Conservation (phyloP, 2,888 invertebrate species). For the Torymus aiolomorphi region DNA sequence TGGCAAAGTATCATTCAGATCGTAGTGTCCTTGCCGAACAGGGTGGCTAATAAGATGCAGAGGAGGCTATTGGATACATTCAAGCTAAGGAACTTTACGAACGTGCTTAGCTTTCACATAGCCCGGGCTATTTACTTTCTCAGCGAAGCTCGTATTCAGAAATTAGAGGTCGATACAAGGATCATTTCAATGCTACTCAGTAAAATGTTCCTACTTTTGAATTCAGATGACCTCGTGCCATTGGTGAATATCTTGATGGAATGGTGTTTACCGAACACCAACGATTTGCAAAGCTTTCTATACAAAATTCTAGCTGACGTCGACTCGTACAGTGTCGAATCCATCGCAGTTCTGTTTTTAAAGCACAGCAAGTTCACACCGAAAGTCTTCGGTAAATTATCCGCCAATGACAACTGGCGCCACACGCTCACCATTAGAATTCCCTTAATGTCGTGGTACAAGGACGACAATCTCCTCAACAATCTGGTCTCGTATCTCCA, state of each 20-base stretch:
- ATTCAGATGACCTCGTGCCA: conserved; percentile 76
- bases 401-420: conserved; percentile 78
- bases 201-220: conserved; percentile 80
- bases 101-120: conserved; percentile 80
- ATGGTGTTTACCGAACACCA: conserved; percentile 71
- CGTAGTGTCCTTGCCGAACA: conserved; percentile 82
- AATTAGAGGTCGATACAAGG: conserved; percentile 73
- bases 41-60: conserved; percentile 83
- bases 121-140: conserved; percentile 81
- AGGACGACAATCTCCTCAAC: conserved; percentile 77
- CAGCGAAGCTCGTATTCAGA: conserved; percentile 73
- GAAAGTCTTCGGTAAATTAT: conserved; percentile 76
- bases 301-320: conserved; percentile 78
- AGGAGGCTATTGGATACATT: conserved; percentile 79
- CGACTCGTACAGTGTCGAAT: conserved; percentile 80
- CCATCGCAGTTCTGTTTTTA: conserved; percentile 78
- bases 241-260: conserved; percentile 79
- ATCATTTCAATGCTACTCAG: conserved; percentile 79
- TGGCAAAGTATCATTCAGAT: conserved; percentile 80
- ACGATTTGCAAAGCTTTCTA: conserved; percentile 64
- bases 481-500: conserved; percentile 82
- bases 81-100: conserved; percentile 78
- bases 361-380: conserved; percentile 75
- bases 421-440: conserved; percentile 81
- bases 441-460: conserved; percentile 78